phyloP scores from a whole-genome alignment of 2,888 invertebrate genomes.

The Petrolisthes cinctipes region DNA sequence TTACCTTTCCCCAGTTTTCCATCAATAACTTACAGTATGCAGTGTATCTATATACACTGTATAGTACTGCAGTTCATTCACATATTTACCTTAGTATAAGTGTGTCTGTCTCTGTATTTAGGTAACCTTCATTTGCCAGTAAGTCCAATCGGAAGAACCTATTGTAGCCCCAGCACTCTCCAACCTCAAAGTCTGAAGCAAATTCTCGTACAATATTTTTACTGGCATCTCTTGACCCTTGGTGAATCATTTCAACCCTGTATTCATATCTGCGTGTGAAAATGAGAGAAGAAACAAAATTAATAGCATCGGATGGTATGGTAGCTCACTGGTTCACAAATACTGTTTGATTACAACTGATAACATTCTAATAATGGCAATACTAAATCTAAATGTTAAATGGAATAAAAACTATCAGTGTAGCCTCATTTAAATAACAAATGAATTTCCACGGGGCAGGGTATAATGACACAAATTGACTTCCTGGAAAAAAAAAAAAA shows the following conservation, averaged over 20 bases:
- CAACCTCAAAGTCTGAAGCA: conserved; percentile 95
- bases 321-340: neutral
- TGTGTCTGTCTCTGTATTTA: conserved; percentile 85
- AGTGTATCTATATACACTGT: too few relatives aligned
- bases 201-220: conserved; percentile 91
- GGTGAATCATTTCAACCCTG: conserved; percentile 94
- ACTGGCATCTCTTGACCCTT: conserved; percentile 76
- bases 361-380: neutral
- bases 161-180: conserved; percentile 97
- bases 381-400: too few relatives aligned
- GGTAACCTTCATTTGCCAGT: conserved; percentile 89
- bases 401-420: too few relatives aligned
- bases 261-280: conserved; percentile 82
- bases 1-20: too few relatives aligned
- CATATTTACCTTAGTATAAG: conserved; percentile 79
- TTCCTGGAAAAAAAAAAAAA: too few relatives aligned
- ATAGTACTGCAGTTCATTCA: too few relatives aligned
- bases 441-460: too few relatives aligned
- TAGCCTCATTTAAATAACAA: too few relatives aligned
- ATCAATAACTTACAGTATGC: too few relatives aligned
- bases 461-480: too few relatives aligned
- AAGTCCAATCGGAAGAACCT: conserved; percentile 91
- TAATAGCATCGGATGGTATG: neutral
- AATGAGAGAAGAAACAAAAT: neutral
- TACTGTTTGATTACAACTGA: neutral